A percentile compares a stretch with the other conserved stretches of the same genome.
Conservation (phyloP, 2,797 vertebrate species). For the Scarus forsteni region DNA sequence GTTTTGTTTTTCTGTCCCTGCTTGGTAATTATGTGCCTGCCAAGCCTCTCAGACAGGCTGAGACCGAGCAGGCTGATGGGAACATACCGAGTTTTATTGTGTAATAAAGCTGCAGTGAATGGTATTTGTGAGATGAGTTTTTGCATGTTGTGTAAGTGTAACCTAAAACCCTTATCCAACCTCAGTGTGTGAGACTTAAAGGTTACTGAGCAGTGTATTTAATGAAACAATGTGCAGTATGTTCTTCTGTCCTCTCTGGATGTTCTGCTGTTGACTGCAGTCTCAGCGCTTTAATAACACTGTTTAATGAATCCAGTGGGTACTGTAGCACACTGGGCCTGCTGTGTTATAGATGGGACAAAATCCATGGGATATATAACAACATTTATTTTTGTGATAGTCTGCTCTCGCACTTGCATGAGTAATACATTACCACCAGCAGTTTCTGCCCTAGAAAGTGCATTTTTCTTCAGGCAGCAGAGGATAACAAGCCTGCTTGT, state of each 20-base stretch:
- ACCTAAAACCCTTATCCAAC: background rate
- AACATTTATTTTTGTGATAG: background rate
- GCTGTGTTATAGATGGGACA: background rate
- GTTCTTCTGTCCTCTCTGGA: background rate
- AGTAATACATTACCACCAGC: background rate
- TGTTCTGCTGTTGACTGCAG: background rate
- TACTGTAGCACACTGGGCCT: background rate
- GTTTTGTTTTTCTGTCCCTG: constrained; percentile 5
- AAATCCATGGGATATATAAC: background rate
- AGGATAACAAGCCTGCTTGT: background rate
- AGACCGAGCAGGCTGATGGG: background rate
- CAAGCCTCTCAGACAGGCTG: constrained; percentile 5
- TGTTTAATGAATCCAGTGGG: background rate
- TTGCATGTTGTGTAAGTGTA: constrained; percentile 6
- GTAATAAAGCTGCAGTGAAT: background rate
- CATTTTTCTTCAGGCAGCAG: background rate
- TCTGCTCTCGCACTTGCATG: background rate
- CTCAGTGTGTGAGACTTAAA: background rate
- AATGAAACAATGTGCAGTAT: background rate
- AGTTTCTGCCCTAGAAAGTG: background rate
- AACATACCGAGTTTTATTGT: constrained; percentile 15
- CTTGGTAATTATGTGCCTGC: constrained; percentile 35
- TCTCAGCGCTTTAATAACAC: background rate
- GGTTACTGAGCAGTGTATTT: background rate
- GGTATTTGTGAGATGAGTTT: background rate